These are phyloP conservation scores for Potamilus streckersoni DNA, from an alignment of 1,140 invertebrate genomes.

Conservation along the genomic window DNA sequence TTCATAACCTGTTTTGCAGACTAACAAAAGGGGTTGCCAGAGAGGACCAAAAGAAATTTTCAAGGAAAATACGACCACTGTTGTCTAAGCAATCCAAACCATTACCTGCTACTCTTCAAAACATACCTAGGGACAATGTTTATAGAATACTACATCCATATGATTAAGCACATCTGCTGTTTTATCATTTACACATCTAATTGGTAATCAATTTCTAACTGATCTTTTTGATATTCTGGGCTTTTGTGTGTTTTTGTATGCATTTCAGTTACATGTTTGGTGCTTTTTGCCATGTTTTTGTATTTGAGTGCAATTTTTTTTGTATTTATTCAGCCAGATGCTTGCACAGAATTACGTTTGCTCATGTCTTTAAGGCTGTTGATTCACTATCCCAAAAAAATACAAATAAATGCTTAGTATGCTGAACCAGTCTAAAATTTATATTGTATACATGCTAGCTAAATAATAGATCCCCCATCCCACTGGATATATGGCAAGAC, in stretches of 20 bases:
- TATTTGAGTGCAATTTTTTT: background rate
- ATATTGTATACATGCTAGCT: no score
- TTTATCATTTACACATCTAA: conserved; percentile 20
- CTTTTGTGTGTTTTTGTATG: conserved; percentile 14
- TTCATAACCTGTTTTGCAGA: no score
- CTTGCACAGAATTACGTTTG: conserved; percentile 6
- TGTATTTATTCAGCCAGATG: background rate
- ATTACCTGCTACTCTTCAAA: conserved; percentile 43
- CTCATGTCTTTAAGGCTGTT: conserved; percentile 18
- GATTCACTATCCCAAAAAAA: no score
- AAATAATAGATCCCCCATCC: no score
- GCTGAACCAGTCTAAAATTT: no score
- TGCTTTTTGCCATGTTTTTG: conserved; percentile 8
- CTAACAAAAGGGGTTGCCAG: no score
- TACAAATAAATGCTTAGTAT: no score
- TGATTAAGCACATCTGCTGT: conserved; percentile 24
- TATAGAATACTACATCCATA: conserved; percentile 56
- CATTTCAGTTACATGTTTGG: conserved; percentile 1
- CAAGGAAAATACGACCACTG: background rate
- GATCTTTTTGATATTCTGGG: conserved; percentile 1
- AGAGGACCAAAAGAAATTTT: no score
- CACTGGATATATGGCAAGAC: no score
- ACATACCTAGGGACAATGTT: conserved; percentile 47
- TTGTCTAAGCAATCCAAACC: conserved; percentile 29
- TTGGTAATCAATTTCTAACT: conserved; percentile 7